Base-by-base conservation (phyloP, 2,888 invertebrate species). In the Siphonodentalium dalli region DNA sequence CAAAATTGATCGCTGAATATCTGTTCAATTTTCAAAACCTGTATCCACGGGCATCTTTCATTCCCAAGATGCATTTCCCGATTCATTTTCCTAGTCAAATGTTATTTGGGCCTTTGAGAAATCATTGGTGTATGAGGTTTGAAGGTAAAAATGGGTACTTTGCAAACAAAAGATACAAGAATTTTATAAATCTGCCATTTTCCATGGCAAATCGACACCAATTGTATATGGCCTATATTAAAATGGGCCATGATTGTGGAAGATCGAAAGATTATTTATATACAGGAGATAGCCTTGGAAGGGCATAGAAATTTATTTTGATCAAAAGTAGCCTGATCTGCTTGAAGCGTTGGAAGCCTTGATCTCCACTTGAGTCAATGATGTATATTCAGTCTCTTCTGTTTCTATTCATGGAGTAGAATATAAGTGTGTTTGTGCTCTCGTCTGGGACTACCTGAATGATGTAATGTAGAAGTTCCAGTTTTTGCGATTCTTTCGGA, bases 111-210 rank as follows among this genome's bases (percentile, higher is more conserved):
- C 64, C 62, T 15, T 27, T 51, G 33, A 33, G 64, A 28, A 52
- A 52, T 37, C 64, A 65, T n/a, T 63, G 59, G 57, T 59, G 59
- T 29, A 57, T 59, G 48, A 43, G 61, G 9, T 61, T 61, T 50
- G 65, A 65, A 47, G 61, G 55, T 8, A 65, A 65, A 33, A 44
- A 65, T 54, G 48, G 40, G 8, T 53, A 56, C 18, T 60, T 65
- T 37, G 65, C 58, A 38, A 28, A 28, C 4, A 40, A 39, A 15
- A 55, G 54, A 28, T 49, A 38, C 45, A 47, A 29, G 18, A 51
- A 48, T 40, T 65, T 63, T 40, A 63, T 57, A 24, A 62, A 56
- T 45, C 7, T 60, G 9, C 35, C 52, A 7, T 26, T 49, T 15
- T 43, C 57, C 11, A 18, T 56, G 13, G 46, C 52, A 20, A 37